phyloP scores from a whole-genome alignment of 2,797 vertebrate species.

The Glyptemys insculpta region DNA sequence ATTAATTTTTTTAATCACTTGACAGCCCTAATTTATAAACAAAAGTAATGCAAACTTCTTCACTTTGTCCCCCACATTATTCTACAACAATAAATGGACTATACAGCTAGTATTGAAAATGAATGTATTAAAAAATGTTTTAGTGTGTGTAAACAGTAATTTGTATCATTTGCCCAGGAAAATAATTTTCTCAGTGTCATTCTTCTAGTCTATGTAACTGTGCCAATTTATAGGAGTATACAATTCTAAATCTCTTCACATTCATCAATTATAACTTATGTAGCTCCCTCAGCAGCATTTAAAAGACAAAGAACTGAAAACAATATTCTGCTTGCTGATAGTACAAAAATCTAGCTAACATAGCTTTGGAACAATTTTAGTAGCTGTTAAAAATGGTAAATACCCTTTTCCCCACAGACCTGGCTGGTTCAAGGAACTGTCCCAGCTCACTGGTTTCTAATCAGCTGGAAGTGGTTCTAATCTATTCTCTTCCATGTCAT shows the following conservation, averaged over 20 bases:
- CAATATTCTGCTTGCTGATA: conserved; percentile 78
- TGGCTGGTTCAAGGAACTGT: conserved; percentile 16
- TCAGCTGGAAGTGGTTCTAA: conserved; percentile 20
- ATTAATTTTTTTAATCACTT: too few relatives aligned
- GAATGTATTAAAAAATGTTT: conserved; percentile 64
- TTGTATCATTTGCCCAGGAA: conserved; percentile 71
- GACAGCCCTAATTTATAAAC: not conserved
- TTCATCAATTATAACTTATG: conserved; percentile 67
- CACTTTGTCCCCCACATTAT: conserved; percentile 45
- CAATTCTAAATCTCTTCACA: conserved; percentile 72
- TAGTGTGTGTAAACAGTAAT: conserved; percentile 67
- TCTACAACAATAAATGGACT: conserved; percentile 56
- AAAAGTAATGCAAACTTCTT: conserved; percentile 19
- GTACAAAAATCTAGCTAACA: conserved; percentile 71
- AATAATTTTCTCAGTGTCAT: conserved; percentile 71
- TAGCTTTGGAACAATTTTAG: conserved; percentile 67
- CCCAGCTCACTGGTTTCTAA: conserved; percentile 15
- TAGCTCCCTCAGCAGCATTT: conserved; percentile 73
- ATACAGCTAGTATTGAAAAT: conserved; percentile 53
- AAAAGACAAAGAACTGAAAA: conserved; percentile 78
- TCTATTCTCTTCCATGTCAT: not conserved
- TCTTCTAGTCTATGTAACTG: conserved; percentile 60
- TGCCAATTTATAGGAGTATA: conserved; percentile 72
- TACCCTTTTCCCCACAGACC: conserved; percentile 34
- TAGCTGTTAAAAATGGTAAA: conserved; percentile 66